phyloP scores from a whole-genome alignment of 2,113 vertebrate species.

The Oenanthe melanoleuca region DNA sequence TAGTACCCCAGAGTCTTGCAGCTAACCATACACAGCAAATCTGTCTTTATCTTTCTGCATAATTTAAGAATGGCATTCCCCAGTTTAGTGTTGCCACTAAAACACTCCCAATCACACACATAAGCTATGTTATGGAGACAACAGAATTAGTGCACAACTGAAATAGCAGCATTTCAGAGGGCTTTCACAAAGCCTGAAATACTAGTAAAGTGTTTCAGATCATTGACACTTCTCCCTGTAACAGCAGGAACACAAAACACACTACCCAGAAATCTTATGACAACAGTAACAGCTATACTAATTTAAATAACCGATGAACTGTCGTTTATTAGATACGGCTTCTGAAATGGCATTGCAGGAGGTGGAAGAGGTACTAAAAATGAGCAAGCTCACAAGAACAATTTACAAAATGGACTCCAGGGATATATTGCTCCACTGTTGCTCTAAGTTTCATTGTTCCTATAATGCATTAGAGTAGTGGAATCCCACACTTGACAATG shows the following conservation, averaged over 20 bases:
- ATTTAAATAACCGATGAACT: neutral
- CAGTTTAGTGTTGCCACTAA: neutral
- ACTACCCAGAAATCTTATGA: neutral
- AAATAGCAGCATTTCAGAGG: neutral
- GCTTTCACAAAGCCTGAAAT: neutral
- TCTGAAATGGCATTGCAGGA: neutral
- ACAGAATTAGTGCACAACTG: neutral
- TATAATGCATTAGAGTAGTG: neutral
- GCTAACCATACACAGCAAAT: neutral
- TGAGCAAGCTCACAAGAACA: neutral
- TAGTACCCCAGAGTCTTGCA: neutral
- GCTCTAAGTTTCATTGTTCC: neutral
- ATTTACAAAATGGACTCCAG: neutral
- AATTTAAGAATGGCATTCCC: neutral
- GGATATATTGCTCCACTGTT: neutral
- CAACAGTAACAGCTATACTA: neutral
- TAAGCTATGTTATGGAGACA: neutral
- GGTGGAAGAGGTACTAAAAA: neutral
- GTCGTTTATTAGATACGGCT: neutral
- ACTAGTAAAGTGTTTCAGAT: neutral
- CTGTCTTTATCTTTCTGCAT: neutral
- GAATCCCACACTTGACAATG: neutral
- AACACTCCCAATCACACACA: neutral
- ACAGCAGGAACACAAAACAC: neutral
- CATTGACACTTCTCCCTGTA: neutral